Evolutionary conservation across 2,888 invertebrate species (phyloP), one percentile per base, ranked within the genome.

Genomic region (Dasysyrphus tricinctus): DNA sequence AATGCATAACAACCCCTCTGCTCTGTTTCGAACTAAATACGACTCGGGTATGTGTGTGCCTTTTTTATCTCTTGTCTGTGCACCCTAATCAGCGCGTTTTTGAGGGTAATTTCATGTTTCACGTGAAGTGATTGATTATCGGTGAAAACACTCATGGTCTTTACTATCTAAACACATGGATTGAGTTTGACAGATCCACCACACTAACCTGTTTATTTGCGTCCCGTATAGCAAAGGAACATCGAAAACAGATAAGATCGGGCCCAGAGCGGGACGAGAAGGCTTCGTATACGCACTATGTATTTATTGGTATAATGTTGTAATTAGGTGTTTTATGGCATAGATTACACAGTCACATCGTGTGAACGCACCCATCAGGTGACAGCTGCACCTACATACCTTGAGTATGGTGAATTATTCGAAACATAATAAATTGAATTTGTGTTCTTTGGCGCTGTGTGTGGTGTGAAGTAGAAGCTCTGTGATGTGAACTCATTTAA

Each of bases 1-100:
- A 91, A 92, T 92, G 90, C 92, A 92, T 92, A 91, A 90, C 89
- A 89, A 88, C 88, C 86, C 86, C 82, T 61, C 49, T 72, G 51
- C 82, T 67, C 49, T 72, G 51, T 65, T 44, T 19, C 24, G 51
- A 67, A 54, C 70, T 56, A 70, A 77, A 78, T 80, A 80, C 19
- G 49, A 65, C 24, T 5, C 37, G 34, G 9, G 16, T 47, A n/a
- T 51, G 42, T 49, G 3, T 74, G 24, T 32, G 44, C 24, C 24
- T 63, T 47, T 24, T 3, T 56, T 79, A 81, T 82, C 86, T 78
- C 54, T 63, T 32, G 42, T 65, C 63, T 70, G 76, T 69, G 75
- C 84, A 76, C 84, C 86, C 74, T 81, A 81, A 81, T 81, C 86
- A 86, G 63, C 86, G 65, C 72, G 39, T 61, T 77, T 24, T 72